Evolutionary conservation across 2,888 invertebrate genomes (phyloP), one percentile per base, ranked within the genome.

Genomic region (Apomyelois bistriatella): DNA sequence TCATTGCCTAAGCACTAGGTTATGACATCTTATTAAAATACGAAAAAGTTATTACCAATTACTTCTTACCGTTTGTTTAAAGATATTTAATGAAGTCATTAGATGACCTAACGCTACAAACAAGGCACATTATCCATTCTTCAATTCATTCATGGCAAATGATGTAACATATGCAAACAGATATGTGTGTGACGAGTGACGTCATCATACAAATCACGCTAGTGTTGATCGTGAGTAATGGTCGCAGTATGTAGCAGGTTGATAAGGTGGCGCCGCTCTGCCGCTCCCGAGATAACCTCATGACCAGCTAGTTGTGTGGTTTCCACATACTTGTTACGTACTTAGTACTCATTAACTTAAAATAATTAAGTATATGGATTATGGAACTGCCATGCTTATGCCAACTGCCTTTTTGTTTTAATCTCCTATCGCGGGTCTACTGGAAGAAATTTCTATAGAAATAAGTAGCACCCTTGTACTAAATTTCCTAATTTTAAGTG

Each of bases 171-270:
- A 16, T 40, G 10, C 13, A 40, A 1, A 8, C 16, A 40, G 9
- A 47, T 53, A 30, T 51, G 10, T 36, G 16, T 43, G 38, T 51
- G 48, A 42, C n/a, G n/a, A 41, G 48, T 55, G 40, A 50, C 40
- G 37, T 48, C 48, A 40, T 15, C 12, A 3, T 13, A 40, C 49
- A 50, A 50, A 50, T 59, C 43, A 28, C 40, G 10, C 32, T 30
- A 28, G 10, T 57, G 62, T 58, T 60, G 56, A 22, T 22, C 32
- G 53, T 77, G 79, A 79, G 68, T 79, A 79, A 81, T 66, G 58
- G 67, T 58, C 65, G 63, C 68, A 71, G 74, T 70, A 79, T 80
- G 78, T 62, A 63, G 60, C 72, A 75, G 73, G 76, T 74, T 72
- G 75, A 75, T 77, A 79, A 72, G 61, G 54, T 58, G 74, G 74